Conservation (phyloP, 35 echinoderm and acorn worm genomes). For the Nesometra sesokonis region DNA sequence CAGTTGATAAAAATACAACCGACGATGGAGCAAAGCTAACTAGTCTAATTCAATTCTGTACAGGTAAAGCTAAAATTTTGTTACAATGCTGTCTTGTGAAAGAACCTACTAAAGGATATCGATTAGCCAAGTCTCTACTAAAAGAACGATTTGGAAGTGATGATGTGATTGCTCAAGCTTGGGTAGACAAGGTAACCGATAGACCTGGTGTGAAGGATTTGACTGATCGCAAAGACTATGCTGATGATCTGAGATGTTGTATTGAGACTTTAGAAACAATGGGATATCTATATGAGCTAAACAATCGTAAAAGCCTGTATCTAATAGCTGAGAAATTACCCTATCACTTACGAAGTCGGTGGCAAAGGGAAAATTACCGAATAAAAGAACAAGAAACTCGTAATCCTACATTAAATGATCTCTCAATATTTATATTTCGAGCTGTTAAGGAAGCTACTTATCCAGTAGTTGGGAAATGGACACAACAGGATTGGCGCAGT, state of each 20-base stretch:
- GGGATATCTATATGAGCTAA: constrained; percentile 14
- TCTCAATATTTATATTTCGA: too few relatives aligned
- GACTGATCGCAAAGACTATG: constrained; percentile 8
- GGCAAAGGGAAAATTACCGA: too few relatives aligned
- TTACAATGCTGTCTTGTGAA: constrained; percentile 23
- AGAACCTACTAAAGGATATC: constrained; percentile 20
- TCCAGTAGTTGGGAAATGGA: constrained; percentile 22
- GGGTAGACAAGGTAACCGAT: constrained; percentile 13
- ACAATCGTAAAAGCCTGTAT: not conserved
- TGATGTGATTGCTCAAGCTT: constrained; percentile 28
- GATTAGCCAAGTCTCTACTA: too few relatives aligned
- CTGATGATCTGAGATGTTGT: constrained; percentile 38
- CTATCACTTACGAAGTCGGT: not conserved
- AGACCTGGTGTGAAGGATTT: constrained; percentile 5
- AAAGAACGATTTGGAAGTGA: constrained; percentile 30
- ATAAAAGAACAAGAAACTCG: too few relatives aligned
- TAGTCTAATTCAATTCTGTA: constrained; percentile 29
- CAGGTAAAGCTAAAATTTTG: not conserved
- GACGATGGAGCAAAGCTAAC: constrained; percentile 30
- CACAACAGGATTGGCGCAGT: not conserved
- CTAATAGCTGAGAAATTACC: constrained; percentile 16
- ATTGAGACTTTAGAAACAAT: constrained; percentile 18
- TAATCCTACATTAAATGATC: too few relatives aligned
- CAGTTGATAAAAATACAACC: constrained; percentile 27
- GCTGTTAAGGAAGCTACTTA: too few relatives aligned